Percentiles rank a stretch among this genome's conserved stretches.
These are phyloP conservation scores for Epinephelus cyanopodus DNA, from an alignment of 2,113 vertebrate genomes.

Conservation along the genomic window DNA sequence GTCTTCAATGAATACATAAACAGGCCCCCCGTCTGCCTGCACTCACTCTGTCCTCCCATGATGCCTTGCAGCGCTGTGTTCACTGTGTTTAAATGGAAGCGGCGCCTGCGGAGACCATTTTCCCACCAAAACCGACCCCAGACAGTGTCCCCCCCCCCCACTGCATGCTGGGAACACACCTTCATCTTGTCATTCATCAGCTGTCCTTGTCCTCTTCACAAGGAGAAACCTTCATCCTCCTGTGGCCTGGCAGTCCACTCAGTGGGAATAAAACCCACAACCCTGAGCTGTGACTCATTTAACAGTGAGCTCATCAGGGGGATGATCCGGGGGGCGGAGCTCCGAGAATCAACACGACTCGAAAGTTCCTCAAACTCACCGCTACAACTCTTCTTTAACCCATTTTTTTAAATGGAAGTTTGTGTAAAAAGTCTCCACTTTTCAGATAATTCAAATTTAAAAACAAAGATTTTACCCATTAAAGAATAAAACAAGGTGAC, in stretches of 20 bases:
- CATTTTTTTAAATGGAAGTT: too few species aligned
- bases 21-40: conserved; percentile 64
- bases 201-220: conserved; percentile 3
- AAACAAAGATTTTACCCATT: too few species aligned
- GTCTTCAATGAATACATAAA: conserved; percentile 84
- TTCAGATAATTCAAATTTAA: too few species aligned
- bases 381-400: too few species aligned
- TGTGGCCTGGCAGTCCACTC: not conserved
- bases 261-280: not conserved
- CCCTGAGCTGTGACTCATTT: not conserved
- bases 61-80: conserved; percentile 54
- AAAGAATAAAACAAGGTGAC: too few species aligned
- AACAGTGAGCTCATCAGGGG: not conserved
- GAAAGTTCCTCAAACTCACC: not conserved
- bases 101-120: conserved; percentile 47
- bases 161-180: conserved; percentile 49
- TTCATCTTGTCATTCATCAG: conserved; percentile 51
- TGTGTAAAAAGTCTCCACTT: too few species aligned
- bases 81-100: conserved; percentile 25
- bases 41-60: conserved; percentile 42
- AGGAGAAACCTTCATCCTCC: conserved; percentile 9
- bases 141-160: not conserved
- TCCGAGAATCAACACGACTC: not conserved
- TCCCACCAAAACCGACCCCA: conserved; percentile 14
- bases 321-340: not conserved